Evolutionary conservation across 2,888 invertebrate species (phyloP), one percentile per base, ranked within the genome.

Genomic region (Aethes cnicana): DNA sequence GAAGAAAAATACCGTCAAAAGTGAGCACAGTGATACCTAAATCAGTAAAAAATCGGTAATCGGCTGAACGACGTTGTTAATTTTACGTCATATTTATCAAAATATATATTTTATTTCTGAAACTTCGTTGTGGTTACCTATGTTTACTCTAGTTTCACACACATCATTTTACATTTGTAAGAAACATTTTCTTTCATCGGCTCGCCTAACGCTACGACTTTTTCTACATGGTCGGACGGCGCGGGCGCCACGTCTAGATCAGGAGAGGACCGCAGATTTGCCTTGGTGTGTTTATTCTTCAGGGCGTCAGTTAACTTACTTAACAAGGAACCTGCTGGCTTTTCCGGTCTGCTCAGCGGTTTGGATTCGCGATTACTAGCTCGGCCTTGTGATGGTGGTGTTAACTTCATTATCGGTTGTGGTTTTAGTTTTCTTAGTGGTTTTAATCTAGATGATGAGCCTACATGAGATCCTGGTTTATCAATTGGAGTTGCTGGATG

Each of bases 141-240:
- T 42, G 20, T 11, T 55, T 58, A 58, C 36, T 49, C 49, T 36
- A 81, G 77, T 54, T 72, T 78, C 2, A 74, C 72, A 59, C 87
- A 88, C 18, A 81, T 62, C 77, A 88, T 77, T 57, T 66, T 78
- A 61, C 87, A 88, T 57, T 75, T 80, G 52, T 85, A 88, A 0
- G 81, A 59, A 9, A 78, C 71, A 53, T 84, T 83, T 69, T 86
- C 80, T 60, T 78, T 74, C 20, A 84, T 56, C 0, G 70, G 47
- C 9, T 66, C 57, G 16, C 53, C 54, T 8, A 52, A 20, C 3
- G 30, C 23, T 4, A 47, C 35, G 7, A 61, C 26, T 2, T 63
- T 52, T 9, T 64, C 62, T 20, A 62, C 43, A 37, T 66, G 70
- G 21, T 72, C 66, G n/a, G 79, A 70, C 0, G 75, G 69, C 3